Base-by-base conservation (phyloP, 1,140 invertebrate species). In the Orussus abietinus region DNA sequence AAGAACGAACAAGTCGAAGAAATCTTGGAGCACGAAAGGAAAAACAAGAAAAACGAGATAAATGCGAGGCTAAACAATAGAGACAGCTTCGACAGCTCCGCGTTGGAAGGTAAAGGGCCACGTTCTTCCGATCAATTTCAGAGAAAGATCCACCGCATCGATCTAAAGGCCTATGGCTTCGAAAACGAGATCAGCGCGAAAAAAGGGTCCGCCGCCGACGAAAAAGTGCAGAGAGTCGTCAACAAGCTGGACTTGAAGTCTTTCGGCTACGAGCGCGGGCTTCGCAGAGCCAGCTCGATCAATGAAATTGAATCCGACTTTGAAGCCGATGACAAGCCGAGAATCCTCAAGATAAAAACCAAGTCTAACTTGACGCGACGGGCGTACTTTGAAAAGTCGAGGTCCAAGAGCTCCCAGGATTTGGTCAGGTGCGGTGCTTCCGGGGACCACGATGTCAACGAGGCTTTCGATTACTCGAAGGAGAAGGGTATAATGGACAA, bases 151-250 rank as follows among this genome's bases (percentile, higher is more conserved):
- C 47, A 52, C 9, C 45, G 54, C 11, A 62, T 71, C 15, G 59
- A 71, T 20, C 31, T 71, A 14, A 62, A 64, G 22, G 57, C 65
- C 12, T 71, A 68, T 19, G 65, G 64, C 1, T 71, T 71, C 21
- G 55, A 56, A 17, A 62, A 64, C 31, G 55, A 65, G 29, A 53
- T 64, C 21, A 45, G 42, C 12, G 31, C 32, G 11, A 49, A 39
- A 5, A 45, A 40, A n/a, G n/a, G n/a, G n/a, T n/a, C n/a, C n/a
- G 14, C 22, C 45, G 2, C 44, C 51, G 0, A 30, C 4, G 28
- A 30, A 33, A 47, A 38, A 32, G 32, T 51, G 3, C 53, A 51
- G 2, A 53, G 60, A 11, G 35, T 62, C 3, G 54, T 66, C 0
- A 71, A 71, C 20, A 71, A 64, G 36, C 17, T 69, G 5, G 62